Evolutionary conservation across 64 coral and sea anemone genomes (phyloP).

Genomic region (Montipora cactus): DNA sequence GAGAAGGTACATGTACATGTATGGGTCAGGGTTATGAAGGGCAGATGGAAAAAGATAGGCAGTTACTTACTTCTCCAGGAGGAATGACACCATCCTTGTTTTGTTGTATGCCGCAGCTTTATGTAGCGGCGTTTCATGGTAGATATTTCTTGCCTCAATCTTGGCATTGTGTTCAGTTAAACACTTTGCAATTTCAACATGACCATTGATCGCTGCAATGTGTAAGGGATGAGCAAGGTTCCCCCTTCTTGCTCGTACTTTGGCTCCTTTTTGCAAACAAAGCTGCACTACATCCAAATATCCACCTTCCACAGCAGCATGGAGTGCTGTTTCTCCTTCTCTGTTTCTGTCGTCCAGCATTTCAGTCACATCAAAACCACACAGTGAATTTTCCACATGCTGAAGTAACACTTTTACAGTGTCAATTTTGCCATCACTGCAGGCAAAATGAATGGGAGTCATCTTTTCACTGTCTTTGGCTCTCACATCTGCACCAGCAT

Average conservation of each 20-base stretch:
- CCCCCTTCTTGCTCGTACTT: conserved; percentile 74
- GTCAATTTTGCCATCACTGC: conserved; percentile 76
- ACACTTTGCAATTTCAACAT: conserved; percentile 74
- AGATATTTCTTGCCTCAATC: conserved; percentile 86
- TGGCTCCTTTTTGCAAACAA: conserved; percentile 80
- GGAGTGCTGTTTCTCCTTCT: conserved; percentile 80
- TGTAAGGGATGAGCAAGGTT: conserved; percentile 92
- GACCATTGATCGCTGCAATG: conserved; percentile 88
- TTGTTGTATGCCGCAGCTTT: conserved; percentile 87
- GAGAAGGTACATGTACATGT: too few relatives aligned
- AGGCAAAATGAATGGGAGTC: conserved; percentile 94
- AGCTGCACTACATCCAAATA: conserved; percentile 74
- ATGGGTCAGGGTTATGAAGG: too few relatives aligned
- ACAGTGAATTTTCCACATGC: neutral
- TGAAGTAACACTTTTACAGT: conserved; percentile 70
- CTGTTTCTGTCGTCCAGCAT: conserved; percentile 81
- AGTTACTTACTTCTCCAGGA: conserved; percentile 79
- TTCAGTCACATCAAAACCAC: neutral
- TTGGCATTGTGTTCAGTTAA: conserved; percentile 85
- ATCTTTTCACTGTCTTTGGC: conserved; percentile 74
- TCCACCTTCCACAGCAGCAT: conserved; percentile 86
- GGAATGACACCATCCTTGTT: conserved; percentile 62
- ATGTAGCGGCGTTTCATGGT: conserved; percentile 95
- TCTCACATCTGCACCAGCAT: conserved; percentile 66
- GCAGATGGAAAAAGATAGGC: too few relatives aligned